These are phyloP conservation scores for Xestoiulus laeticollis DNA, from an alignment of 2,888 invertebrate genomes.

Conservation along the genomic window DNA sequence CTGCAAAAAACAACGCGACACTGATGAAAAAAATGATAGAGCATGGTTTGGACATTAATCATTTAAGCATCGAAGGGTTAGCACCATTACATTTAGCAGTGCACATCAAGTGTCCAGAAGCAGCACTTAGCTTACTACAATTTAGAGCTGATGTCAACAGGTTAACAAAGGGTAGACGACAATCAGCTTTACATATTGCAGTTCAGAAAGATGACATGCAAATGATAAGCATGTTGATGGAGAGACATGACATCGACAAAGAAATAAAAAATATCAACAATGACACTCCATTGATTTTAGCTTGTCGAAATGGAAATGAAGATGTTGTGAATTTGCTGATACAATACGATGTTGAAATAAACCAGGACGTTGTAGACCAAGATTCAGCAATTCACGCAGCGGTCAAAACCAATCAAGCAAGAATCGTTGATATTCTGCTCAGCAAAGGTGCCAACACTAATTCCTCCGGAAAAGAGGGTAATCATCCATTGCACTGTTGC, in stretches of 20 bases:
- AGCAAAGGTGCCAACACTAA: not conserved
- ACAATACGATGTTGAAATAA: not conserved
- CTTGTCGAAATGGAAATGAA: not conserved
- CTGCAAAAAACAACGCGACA: not conserved
- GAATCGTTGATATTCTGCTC: not conserved
- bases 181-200: not conserved
- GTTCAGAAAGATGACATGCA: not conserved
- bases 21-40: not conserved
- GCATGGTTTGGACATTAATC: not conserved
- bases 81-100: slow-evolving; percentile 31
- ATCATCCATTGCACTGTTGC: not conserved
- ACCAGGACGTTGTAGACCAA: not conserved
- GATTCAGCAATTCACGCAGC: slow-evolving; percentile 56
- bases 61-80: not conserved
- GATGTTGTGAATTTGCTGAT: not conserved
- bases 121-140: not conserved
- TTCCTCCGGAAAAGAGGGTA: not conserved
- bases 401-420: not conserved
- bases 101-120: not conserved
- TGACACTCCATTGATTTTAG: not conserved
- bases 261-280: not conserved
- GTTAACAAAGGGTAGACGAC: not conserved
- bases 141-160: not conserved
- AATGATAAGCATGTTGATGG: not conserved
- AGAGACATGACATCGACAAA: too few relatives aligned